Evolutionary conservation across 2,113 vertebrate genomes (phyloP), one percentile per base, ranked within the genome.

Genomic region (Varanus salvator): DNA sequence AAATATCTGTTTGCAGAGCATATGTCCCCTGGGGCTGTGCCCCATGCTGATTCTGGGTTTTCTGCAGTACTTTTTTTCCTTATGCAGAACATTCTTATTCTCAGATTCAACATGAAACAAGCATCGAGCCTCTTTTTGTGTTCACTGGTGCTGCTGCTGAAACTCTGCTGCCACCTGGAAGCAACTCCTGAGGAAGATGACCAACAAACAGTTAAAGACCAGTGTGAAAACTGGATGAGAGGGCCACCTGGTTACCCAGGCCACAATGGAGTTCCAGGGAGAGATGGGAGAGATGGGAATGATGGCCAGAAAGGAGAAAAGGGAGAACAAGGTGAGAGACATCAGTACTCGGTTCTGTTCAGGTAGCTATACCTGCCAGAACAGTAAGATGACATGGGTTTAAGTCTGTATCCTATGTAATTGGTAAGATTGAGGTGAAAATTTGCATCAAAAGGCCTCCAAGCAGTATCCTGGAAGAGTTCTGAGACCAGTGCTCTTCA

Each of bases 231-330:
- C 2, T 98, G 97, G 98, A 97, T 98, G 97, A 97, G 97, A 12
- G 98, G 98, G 91, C 95, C 97, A 1, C 97, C 97, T 0, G 98
- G 98, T 21, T 96, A 97, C 54, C 98, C 98, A 0, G 98, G 98
- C 74, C 97, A 98, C 93, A 97, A 98, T 0, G 98, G 98, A 12
- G 75, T 69, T 29, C 97, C 97, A 0, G 98, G 98, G 2, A 95
- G 97, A 84, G 97, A 98, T 1, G 98, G 98, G 6, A 97, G 96
- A 93, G 98, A 98, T 0, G 98, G 98, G 48, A 92, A 48, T 77
- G 92, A 97, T 0, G 98, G 98, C 6, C 89, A 95, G 52, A 98
- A 97, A 81, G 98, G 98, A 71, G 98, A 98, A 25, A 97, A 95
- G 91, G 98, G 98, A 96, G 97, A 97, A 1, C 69, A 93, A 97